Percentiles rank a stretch among this genome's conserved stretches.
These are phyloP conservation scores for Halcyon badia DNA, from an alignment of 2,797 vertebrate genomes.

Conservation along the genomic window DNA sequence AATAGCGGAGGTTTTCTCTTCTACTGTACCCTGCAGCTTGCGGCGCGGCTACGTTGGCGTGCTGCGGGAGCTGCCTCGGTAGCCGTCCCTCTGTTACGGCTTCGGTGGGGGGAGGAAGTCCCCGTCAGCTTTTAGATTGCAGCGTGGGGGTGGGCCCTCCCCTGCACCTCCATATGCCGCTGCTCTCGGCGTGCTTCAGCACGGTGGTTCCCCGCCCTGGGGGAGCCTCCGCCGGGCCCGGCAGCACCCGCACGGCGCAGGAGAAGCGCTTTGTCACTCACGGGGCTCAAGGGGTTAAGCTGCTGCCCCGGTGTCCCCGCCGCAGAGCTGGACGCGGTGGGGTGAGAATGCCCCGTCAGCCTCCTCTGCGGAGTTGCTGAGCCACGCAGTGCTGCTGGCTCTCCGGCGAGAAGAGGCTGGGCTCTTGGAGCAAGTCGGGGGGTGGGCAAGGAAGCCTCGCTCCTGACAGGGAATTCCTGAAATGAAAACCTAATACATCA, in stretches of 20 bases:
- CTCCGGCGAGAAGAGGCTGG: accelerated
- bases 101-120: not conserved
- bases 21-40: accelerated
- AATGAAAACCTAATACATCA: not conserved
- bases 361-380: not conserved
- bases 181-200: not conserved
- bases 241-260: not conserved
- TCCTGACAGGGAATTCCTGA: not conserved
- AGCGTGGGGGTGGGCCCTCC: not conserved
- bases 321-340: not conserved
- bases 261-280: not conserved
- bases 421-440: accelerated
- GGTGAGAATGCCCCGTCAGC: accelerated
- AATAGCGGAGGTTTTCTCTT: accelerated
- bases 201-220: not conserved
- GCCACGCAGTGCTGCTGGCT: not conserved
- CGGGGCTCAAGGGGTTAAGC: not conserved
- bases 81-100: not conserved
- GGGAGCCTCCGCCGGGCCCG: not conserved
- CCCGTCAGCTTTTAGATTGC: not conserved
- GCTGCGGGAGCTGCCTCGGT: not conserved
- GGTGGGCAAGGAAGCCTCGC: not conserved
- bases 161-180: not conserved
- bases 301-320: not conserved
- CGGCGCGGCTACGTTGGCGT: not conserved